Evolutionary conservation across 2,113 vertebrate species (phyloP).

Genomic region (Sprattus sprattus): DNA sequence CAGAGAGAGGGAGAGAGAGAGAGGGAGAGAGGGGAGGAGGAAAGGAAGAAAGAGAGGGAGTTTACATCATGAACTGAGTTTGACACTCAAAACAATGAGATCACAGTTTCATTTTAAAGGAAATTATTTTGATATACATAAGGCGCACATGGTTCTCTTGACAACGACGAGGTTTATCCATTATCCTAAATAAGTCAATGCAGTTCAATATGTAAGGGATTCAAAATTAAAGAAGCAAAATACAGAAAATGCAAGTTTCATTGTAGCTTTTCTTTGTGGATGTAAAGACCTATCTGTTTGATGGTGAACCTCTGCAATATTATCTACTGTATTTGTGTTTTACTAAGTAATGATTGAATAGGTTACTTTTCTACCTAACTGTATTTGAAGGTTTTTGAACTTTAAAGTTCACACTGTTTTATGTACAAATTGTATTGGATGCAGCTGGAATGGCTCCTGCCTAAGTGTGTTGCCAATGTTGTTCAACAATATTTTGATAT

Average conservation of each 20-base stretch:
- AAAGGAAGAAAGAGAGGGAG: not conserved
- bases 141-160: not conserved
- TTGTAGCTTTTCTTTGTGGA: not conserved
- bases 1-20: constrained; percentile 29
- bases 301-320: too few relatives aligned
- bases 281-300: too few relatives aligned
- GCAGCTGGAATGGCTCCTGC: not conserved
- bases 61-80: constrained; percentile 15
- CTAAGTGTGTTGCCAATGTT: not conserved
- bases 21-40: constrained; percentile 1
- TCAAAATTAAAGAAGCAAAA: not conserved
- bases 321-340: too few relatives aligned
- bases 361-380: too few relatives aligned
- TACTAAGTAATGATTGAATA: too few relatives aligned
- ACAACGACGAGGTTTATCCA: not conserved
- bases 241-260: not conserved
- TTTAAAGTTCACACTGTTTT: not conserved
- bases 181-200: not conserved
- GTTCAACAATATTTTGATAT: not conserved
- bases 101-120: constrained; percentile 22
- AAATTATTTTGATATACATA: not conserved
- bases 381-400: not conserved
- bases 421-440: not conserved
- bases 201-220: not conserved
- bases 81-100: constrained; percentile 30